Evolutionary conservation across 2,797 vertebrate species (phyloP).

Genomic region (Crenichthys baileyi): DNA sequence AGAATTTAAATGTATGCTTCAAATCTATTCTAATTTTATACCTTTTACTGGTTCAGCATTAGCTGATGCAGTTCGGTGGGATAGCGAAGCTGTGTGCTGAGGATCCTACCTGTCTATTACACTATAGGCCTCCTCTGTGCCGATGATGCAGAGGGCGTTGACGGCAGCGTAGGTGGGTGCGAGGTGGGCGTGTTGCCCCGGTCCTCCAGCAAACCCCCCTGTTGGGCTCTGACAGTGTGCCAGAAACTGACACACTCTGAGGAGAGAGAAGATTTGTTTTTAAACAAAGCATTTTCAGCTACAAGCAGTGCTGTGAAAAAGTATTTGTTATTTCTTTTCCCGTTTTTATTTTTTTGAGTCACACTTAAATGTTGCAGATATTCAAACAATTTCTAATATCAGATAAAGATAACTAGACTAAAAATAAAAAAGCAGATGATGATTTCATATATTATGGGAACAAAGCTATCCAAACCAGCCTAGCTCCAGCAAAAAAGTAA

Average conservation of each 20-base stretch:
- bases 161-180: constrained; percentile 95
- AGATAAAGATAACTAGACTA: background rate
- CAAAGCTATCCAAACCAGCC: background rate
- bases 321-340: no score
- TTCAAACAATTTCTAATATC: background rate
- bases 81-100: no score
- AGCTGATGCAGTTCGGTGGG: no score
- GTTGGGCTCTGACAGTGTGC: constrained; percentile 88
- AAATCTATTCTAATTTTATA: background rate
- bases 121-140: constrained; percentile 90
- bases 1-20: background rate
- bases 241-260: constrained; percentile 93
- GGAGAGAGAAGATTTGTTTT: constrained; percentile 6
- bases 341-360: no score
- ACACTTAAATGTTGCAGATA: background rate
- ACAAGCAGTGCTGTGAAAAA: no score
- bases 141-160: constrained; percentile 94
- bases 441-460: no score
- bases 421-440: background rate
- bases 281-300: no score
- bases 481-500: background rate
- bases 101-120: constrained; percentile 88
- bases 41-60: background rate
- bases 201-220: constrained; percentile 93
- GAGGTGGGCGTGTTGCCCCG: constrained; percentile 92